Conservation (phyloP, 37 sponge, comb jelly and placozoan genomes). For the Tethya wilhelma region DNA sequence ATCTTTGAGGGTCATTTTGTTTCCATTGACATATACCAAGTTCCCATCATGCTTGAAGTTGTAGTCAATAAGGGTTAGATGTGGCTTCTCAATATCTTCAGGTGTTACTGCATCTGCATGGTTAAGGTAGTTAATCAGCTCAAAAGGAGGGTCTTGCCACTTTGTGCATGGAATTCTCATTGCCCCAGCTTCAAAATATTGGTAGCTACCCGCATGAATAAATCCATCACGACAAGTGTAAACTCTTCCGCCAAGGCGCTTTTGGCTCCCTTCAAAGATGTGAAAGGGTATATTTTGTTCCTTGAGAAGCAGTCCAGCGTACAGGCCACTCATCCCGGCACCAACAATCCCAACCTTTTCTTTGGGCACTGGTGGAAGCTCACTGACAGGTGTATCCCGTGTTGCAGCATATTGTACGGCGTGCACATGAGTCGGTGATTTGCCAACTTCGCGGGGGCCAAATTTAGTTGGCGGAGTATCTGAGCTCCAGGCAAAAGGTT, state of each 20-base stretch:
- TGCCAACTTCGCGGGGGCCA: background rate
- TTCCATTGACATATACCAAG: slow-evolving; percentile 6
- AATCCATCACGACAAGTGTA: slow-evolving; percentile 5
- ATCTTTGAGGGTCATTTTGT: background rate
- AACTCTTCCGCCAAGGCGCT: slow-evolving; percentile 7
- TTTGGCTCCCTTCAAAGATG: background rate
- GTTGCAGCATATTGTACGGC: background rate
- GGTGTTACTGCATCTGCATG: background rate
- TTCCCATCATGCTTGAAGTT: background rate
- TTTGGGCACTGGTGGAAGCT: background rate
- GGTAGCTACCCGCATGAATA: background rate
- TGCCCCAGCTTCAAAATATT: slow-evolving; percentile 33
- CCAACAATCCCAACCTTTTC: slow-evolving; percentile 21
- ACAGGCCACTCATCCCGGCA: slow-evolving; percentile 20
- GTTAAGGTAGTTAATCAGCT: background rate
- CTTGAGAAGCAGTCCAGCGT: slow-evolving; percentile 5
- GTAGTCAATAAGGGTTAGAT: background rate
- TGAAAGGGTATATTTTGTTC: background rate
- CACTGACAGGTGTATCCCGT: background rate
- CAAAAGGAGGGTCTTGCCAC: background rate
- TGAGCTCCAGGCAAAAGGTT: background rate
- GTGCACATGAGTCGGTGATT: background rate
- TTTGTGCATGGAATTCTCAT: slow-evolving; percentile 6
- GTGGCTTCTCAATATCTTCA: background rate
- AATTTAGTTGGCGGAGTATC: background rate